phyloP scores from a whole-genome alignment of 2,797 vertebrate species.

The Paguma larvata region DNA sequence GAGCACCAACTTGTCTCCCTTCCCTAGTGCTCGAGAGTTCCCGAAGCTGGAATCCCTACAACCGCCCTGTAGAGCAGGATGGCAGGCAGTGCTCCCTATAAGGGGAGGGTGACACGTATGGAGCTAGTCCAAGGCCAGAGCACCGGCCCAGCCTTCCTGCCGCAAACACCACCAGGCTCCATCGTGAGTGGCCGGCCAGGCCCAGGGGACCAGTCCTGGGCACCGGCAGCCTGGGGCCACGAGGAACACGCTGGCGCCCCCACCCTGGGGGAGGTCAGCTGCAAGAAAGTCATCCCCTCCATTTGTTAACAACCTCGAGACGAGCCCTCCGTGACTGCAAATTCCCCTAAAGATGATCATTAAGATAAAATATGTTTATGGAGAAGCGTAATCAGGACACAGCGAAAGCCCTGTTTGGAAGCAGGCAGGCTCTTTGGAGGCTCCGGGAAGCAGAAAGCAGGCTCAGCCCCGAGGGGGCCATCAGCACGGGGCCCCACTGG shows the following conservation, averaged over 20 bases:
- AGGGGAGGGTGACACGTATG: not conserved
- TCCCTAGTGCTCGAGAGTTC: too few species aligned
- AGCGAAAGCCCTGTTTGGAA: conserved; percentile 17
- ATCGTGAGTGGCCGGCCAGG: too few species aligned
- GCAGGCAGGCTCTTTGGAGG: not conserved
- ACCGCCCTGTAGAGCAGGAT: not conserved
- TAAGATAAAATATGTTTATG: conserved; percentile 73
- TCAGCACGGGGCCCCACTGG: conserved; percentile 68
- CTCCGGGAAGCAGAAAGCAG: conserved; percentile 39
- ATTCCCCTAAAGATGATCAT: conserved; percentile 63
- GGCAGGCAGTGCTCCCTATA: accelerated
- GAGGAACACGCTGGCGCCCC: not conserved
- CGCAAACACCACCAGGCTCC: not conserved
- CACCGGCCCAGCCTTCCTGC: not conserved
- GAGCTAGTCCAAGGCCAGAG: not conserved
- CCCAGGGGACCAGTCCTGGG: not conserved
- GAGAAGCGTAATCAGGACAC: conserved; percentile 53
- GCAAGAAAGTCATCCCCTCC: conserved; percentile 20
- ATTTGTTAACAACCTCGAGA: conserved; percentile 7
- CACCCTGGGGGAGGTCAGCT: not conserved
- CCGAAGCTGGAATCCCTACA: not conserved
- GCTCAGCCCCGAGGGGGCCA: conserved; percentile 26
- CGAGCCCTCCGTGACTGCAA: not conserved
- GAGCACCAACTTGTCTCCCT: not conserved
- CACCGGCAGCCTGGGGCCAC: not conserved